phyloP scores from a whole-genome alignment of 2,113 vertebrate genomes.

The Alosa alosa region DNA sequence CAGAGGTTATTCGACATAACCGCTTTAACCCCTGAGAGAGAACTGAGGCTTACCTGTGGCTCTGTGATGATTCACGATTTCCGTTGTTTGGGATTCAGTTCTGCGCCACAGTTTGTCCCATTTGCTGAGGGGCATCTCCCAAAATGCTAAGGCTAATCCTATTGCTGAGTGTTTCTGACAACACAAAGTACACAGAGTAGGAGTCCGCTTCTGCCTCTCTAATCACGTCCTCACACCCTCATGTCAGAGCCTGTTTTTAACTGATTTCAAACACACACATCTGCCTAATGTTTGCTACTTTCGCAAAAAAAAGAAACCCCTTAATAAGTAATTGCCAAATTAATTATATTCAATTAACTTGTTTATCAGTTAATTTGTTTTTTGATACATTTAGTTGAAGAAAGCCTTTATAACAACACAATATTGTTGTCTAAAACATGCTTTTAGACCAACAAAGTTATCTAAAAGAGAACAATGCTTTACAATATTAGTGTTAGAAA shows the following conservation, averaged over 20 bases:
- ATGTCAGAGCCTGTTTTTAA: background rate
- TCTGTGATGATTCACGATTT: no score
- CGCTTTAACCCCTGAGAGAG: no score
- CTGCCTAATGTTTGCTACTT: background rate
- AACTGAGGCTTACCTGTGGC: no score
- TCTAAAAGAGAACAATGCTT: background rate
- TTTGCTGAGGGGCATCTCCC: background rate
- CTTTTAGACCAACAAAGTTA: background rate
- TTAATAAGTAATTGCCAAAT: no score
- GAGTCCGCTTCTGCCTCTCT: background rate
- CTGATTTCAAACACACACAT: background rate
- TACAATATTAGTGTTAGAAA: background rate
- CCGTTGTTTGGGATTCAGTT: background rate
- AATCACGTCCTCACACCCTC: background rate
- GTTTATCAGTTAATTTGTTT: no score
- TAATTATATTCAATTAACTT: no score
- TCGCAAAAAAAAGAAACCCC: no score
- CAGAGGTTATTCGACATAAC: no score
- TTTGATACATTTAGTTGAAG: no score
- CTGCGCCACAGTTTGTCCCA: background rate
- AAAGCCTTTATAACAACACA: no score
- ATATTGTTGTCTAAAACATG: background rate
- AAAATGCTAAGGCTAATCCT: background rate
- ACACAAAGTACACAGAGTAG: background rate
- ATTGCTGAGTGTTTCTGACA: background rate